phyloP scores from a whole-genome alignment of 2,888 invertebrate species.

The Trachelus iudaicus region DNA sequence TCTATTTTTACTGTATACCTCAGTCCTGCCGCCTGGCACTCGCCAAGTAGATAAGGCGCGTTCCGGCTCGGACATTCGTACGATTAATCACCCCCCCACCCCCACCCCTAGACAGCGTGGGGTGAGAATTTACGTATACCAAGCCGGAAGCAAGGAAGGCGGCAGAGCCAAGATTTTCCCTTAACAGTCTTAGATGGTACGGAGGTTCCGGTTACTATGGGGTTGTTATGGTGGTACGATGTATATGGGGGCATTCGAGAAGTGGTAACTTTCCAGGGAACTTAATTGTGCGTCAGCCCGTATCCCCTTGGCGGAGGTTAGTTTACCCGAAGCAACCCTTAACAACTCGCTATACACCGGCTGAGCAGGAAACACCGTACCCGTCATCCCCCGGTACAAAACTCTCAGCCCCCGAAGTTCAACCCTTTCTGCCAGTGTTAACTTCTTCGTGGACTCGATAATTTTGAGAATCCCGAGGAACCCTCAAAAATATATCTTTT shows the following conservation, averaged over 20 bases:
- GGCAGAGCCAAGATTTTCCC: background rate
- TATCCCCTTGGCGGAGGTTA: background rate
- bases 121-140: background rate
- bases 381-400: background rate
- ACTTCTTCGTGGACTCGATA: background rate
- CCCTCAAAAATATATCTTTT: background rate
- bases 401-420: background rate
- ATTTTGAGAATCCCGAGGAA: background rate
- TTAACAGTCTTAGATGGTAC: background rate
- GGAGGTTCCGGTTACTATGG: conserved; percentile 18
- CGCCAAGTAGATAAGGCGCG: background rate
- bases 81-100: background rate
- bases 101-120: background rate
- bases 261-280: background rate
- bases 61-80: background rate
- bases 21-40: background rate
- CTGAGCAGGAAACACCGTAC: background rate
- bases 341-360: background rate
- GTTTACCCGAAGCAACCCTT: background rate
- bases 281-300: background rate
- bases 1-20: background rate
- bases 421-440: background rate
- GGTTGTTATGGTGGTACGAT: background rate
- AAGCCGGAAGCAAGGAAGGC: background rate
- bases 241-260: background rate